Evolutionary conservation across 2,888 invertebrate genomes (phyloP), one percentile per base, ranked within the genome.

Genomic region (Xestobium rufovillosum): DNA sequence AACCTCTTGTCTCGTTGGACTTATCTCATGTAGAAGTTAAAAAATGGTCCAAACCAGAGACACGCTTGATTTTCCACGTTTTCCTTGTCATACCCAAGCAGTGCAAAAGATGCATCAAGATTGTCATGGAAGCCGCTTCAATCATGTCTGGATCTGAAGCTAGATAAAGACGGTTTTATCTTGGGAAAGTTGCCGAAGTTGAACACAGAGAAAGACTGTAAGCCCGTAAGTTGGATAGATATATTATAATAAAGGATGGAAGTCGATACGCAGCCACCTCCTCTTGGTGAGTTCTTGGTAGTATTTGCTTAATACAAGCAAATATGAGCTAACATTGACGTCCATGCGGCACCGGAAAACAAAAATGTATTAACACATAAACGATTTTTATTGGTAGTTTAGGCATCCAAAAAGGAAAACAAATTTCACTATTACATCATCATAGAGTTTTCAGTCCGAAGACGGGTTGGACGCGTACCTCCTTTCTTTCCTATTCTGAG

Each of bases 181-280:
- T n/a, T 13, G 11, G 14, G 12, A 13, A 30, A 30, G 14, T 30
- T 30, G 31, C 12, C 12, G 10, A 30, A 15, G 31, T 30, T 30
- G n/a, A 30, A 13, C 10, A 30, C 31, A 4, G 16, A 30, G 16
- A 30, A 30, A 12, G 31, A 30, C 14, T 14, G 25, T 15, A 30
- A 30, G 15, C 4, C 15, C 31, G 14, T 30, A 30, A 16, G 6
- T 8, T n/a, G 16, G 31, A 15, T n/a, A 11, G 10, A 15, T n/a
- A n/a, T n/a, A n/a, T n/a, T n/a, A n/a, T n/a, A n/a, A n/a, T n/a
- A n/a, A 4, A 14, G 13, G 14, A 11, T 30, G 31, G 31, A 30
- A 30, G 31, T 12, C 14, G 14, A 30, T 10, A 13, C 31, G 31
- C 31, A 13, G 31, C 31, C 31, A 30, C 31, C 31, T 30, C 14